Evolutionary conservation across 2,113 vertebrate species (phyloP), one percentile per base, ranked within the genome.

Genomic region (Mastomys coucha): DNA sequence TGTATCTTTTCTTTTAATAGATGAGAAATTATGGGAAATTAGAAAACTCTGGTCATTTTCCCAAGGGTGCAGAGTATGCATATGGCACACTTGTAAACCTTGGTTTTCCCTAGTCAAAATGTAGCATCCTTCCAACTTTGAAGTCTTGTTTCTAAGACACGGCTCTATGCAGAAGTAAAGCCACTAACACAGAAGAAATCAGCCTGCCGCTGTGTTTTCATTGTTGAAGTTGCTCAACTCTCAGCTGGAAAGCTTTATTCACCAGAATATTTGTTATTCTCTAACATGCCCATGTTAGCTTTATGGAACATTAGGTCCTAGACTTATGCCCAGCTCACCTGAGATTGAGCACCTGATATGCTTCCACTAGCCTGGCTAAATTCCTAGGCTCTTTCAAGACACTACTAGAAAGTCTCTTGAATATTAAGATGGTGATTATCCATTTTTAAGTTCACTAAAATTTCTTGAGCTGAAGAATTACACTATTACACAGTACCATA

Each of bases 1-100:
- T 16, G 36, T 33, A 89, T 60, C 53, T 78, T 73, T 16, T 56
- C 42, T 86, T 94, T 91, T 90, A 93, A 87, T 45, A 67, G 9
- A 92, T 77, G 42, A 91, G 33, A 85, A 86, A 91, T 82, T 96
- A 42, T n/a, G 45, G 53, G 75, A 39, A 33, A 63, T 95, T 53
- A 80, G 28, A 95, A 92, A 95, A 91, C 56, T 58, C 88, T 53
- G 14, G 22, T 39, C 81, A 93, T 69, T 69, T 81, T 63, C 42
- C 36, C 86, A 63, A 91, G 1, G 58, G 36, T n/a, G 88, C 16
- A 88, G 42, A 77, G 39, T 60, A 76, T 94, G 19, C 36, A 93
- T 2, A 51, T 12, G 17, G 56, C n/a, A 82, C 16, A 93, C 82
- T n/a, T 9, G 28, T 91, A 39, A 89, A 84, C 31, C 69, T n/a